Conservation (phyloP, 64 coral and sea anemone genomes). For the Acropora tenuis region DNA sequence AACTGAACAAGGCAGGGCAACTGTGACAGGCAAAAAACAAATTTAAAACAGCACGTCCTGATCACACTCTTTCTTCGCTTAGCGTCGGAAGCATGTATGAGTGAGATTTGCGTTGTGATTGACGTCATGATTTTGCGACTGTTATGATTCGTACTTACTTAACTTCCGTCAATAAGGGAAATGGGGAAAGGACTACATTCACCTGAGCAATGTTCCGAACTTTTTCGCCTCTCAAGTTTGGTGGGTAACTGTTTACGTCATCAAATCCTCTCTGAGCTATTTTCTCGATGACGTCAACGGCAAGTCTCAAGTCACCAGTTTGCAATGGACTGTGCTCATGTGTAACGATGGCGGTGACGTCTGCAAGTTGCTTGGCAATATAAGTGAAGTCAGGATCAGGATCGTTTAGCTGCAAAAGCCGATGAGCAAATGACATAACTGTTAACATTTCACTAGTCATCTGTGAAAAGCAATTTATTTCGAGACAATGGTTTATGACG, state of each 20-base stretch:
- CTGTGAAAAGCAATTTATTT: too few relatives aligned
- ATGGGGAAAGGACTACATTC: too few relatives aligned
- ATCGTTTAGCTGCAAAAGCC: not conserved
- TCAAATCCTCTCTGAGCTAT: constrained; percentile 2
- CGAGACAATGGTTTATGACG: too few relatives aligned
- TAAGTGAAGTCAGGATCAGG: not conserved
- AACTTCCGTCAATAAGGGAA: too few relatives aligned
- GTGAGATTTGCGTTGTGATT: too few relatives aligned
- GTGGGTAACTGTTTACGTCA: not conserved
- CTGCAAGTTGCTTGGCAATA: constrained; percentile 20
- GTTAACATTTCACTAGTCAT: not conserved
- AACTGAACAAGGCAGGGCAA: too few relatives aligned
- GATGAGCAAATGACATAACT: not conserved
- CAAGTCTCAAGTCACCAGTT: constrained; percentile 20
- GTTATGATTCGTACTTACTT: too few relatives aligned
- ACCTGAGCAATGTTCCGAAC: constrained; percentile 19
- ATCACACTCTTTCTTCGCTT: too few relatives aligned
- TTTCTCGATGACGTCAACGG: constrained; percentile 27
- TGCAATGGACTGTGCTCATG: constrained; percentile 6
- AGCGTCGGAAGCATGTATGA: too few relatives aligned
- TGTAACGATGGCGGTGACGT: not conserved
- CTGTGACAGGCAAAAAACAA: too few relatives aligned
- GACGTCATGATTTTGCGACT: too few relatives aligned
- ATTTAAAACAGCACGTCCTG: too few relatives aligned
- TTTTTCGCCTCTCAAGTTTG: not conserved